Conservation (phyloP, 2,888 invertebrate species). For the Himalopsyche anomala region DNA sequence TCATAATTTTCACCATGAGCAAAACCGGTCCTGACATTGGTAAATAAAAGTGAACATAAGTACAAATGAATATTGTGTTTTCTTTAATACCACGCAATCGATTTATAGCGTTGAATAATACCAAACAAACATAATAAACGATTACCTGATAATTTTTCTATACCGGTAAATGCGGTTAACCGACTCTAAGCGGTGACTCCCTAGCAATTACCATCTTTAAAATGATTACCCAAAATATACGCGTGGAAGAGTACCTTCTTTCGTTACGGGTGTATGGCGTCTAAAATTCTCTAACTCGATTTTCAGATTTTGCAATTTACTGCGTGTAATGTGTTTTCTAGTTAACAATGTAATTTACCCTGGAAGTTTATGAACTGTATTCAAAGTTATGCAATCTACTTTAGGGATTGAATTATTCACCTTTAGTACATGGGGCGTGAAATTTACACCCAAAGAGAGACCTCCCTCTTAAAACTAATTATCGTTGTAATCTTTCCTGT, state of each 20-base stretch:
- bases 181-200: too few relatives aligned
- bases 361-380: conserved; percentile 19
- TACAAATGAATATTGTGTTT: too few relatives aligned
- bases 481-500: background rate
- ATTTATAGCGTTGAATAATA: too few relatives aligned
- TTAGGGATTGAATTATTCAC: conserved; percentile 18
- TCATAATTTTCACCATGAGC: too few relatives aligned
- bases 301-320: conserved; percentile 49
- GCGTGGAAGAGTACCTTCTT: conserved; percentile 4
- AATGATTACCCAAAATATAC: background rate
- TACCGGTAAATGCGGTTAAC: too few relatives aligned
- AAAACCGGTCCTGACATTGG: too few relatives aligned
- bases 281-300: conserved; percentile 47
- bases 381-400: conserved; percentile 31
- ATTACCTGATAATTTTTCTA: too few relatives aligned
- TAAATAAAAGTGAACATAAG: too few relatives aligned
- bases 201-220: too few relatives aligned
- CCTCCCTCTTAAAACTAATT: background rate
- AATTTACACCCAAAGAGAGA: background rate
- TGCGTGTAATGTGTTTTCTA: conserved; percentile 33
- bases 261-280: conserved; percentile 37
- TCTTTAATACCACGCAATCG: too few relatives aligned
- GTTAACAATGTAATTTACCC: conserved; percentile 31
- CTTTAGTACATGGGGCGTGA: background rate
- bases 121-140: too few relatives aligned